Conservation (phyloP, 2,797 vertebrate genomes). For the Coccyzus lansbergi region DNA sequence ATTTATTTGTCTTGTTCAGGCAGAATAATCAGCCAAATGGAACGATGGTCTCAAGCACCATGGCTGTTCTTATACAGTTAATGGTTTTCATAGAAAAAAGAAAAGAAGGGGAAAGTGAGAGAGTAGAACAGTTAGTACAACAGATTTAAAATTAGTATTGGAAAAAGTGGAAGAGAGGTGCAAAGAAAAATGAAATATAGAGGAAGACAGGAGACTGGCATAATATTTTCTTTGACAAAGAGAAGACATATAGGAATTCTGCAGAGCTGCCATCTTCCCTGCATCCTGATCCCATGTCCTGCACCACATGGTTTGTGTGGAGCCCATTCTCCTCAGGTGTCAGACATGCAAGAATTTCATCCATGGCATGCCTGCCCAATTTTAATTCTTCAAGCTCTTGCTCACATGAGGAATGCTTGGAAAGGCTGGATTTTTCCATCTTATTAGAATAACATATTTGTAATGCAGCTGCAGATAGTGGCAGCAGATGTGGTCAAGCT, state of each 20-base stretch:
- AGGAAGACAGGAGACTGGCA: neutral
- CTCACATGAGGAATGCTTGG: constrained; percentile 34
- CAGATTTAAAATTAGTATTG: neutral
- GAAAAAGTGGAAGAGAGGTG: neutral
- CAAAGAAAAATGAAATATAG: neutral
- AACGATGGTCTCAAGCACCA: neutral
- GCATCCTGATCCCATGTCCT: constrained; percentile 16
- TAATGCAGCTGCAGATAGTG: neutral
- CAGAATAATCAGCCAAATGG: neutral
- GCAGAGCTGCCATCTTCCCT: constrained; percentile 36
- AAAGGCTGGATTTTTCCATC: constrained; percentile 49
- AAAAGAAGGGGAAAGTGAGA: neutral
- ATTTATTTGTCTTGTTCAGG: neutral
- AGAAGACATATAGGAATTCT: neutral
- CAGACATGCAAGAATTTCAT: constrained; percentile 37
- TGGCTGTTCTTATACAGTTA: neutral
- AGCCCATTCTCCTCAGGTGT: constrained; percentile 11
- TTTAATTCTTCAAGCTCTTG: constrained; percentile 52
- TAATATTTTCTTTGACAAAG: neutral
- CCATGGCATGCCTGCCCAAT: constrained; percentile 20
- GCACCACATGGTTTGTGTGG: constrained; percentile 7
- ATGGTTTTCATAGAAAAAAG: neutral
- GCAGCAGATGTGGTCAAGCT: constrained; percentile 18
- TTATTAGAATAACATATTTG: neutral
- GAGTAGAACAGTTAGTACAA: neutral